These are phyloP conservation scores for Odontocerum albicorne DNA, from an alignment of 2,888 invertebrate species.

Conservation along the genomic window DNA sequence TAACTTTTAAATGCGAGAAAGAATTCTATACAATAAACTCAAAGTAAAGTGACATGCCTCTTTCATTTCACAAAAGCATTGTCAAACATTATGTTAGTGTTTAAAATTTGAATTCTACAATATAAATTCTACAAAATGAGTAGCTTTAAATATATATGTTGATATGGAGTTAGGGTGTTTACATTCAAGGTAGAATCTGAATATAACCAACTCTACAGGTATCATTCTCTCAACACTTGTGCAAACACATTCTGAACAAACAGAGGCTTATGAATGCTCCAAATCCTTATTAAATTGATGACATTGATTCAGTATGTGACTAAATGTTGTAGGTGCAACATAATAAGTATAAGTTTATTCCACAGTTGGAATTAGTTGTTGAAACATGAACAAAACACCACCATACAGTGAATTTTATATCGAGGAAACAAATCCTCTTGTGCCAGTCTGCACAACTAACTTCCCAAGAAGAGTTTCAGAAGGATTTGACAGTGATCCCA, in stretches of 20 bases:
- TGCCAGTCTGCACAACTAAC: slow-evolving; percentile 27
- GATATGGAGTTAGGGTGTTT: too few relatives aligned
- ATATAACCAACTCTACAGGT: not conserved
- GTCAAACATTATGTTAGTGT: too few relatives aligned
- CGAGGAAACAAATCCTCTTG: slow-evolving; percentile 21
- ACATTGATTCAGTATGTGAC: slow-evolving; percentile 32
- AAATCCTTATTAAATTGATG: slow-evolving; percentile 22
- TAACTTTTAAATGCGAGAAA: too few relatives aligned
- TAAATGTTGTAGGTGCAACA: slow-evolving; percentile 27
- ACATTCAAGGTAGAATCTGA: too few relatives aligned
- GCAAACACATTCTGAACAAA: slow-evolving; percentile 45
- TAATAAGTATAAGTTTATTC: too few relatives aligned
- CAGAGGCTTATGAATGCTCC: slow-evolving; percentile 14
- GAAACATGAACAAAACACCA: slow-evolving; percentile 12
- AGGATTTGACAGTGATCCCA: slow-evolving; percentile 25
- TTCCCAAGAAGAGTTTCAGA: slow-evolving; percentile 34
- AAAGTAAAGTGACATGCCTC: too few relatives aligned
- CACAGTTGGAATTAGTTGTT: too few relatives aligned
- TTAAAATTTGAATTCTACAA: too few relatives aligned
- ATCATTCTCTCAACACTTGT: slow-evolving; percentile 47
- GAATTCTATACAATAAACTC: too few relatives aligned
- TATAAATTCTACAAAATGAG: too few relatives aligned
- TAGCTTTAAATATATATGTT: too few relatives aligned
- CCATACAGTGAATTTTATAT: slow-evolving; percentile 22
- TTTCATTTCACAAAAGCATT: too few relatives aligned